Percentiles rank a stretch among this genome's conserved stretches.
phyloP scores from a whole-genome alignment of 2,888 invertebrate species.

The Tigriopus californicus region DNA sequence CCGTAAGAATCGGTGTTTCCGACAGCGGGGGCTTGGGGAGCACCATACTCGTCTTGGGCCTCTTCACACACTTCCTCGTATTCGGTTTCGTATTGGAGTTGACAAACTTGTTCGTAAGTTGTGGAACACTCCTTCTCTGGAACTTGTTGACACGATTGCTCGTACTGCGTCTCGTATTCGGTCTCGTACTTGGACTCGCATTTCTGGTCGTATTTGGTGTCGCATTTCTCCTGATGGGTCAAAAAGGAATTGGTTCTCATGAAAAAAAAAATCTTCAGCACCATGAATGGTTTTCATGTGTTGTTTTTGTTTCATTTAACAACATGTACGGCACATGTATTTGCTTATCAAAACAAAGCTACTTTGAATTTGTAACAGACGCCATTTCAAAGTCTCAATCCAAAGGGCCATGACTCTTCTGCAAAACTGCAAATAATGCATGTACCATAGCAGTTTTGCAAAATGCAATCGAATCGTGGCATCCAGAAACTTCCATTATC shows the following conservation, averaged over 20 bases:
- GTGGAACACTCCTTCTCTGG: slow-evolving; percentile 12
- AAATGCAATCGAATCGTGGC: no score
- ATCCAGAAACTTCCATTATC: no score
- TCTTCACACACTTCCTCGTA: slow-evolving; percentile 12
- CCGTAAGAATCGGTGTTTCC: background rate
- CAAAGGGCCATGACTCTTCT: no score
- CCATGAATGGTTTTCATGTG: no score
- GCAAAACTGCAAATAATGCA: no score
- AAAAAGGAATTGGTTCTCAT: background rate
- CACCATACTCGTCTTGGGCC: slow-evolving; percentile 2
- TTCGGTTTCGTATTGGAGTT: slow-evolving; percentile 13
- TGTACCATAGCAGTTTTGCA: no score
- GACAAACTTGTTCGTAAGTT: slow-evolving; percentile 10
- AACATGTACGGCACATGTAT: no score
- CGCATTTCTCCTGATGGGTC: slow-evolving; percentile 5
- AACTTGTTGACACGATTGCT: slow-evolving; percentile 13
- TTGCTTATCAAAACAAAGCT: no score
- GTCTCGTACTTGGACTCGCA: slow-evolving; percentile 10
- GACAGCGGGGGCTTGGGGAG: slow-evolving; percentile 2
- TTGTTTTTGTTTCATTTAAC: no score
- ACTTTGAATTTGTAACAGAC: no score
- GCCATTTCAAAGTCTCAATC: no score
- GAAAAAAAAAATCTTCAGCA: no score
- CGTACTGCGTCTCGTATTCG: slow-evolving; percentile 2
- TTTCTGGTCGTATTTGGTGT: slow-evolving; percentile 10